Evolutionary conservation across 2,797 vertebrate species (phyloP), one percentile per base, ranked within the genome.

Genomic region (Fratercula arctica): DNA sequence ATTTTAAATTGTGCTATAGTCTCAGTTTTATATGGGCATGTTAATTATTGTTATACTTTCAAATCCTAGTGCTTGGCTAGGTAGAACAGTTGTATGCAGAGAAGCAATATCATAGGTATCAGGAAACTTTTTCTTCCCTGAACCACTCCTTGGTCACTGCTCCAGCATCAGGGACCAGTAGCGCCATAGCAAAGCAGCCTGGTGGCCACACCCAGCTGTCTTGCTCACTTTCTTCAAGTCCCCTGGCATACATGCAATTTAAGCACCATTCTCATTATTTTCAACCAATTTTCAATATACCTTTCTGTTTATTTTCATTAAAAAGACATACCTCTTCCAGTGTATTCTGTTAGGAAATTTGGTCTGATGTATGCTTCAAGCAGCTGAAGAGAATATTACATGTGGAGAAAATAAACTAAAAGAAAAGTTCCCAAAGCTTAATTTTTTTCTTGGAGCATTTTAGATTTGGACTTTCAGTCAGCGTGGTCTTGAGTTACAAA

Each of bases 41-140:
- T 11, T 66, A 68, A 51, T 56, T 60, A 67, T 33, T 70, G 6
- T 48, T 64, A 11, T 24, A 57, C 21, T 70, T 43, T 11, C 77
- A 78, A 81, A 26, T 78, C 1, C 0, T 64, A 15, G 21, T 86
- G 56, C 29, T 74, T 81, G 39, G 23, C 24, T 60, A 28, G 13
- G 26, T 75, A 61, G 69, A 74, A 75, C 5, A 70, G 6, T 48
- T 50, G 7, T 60, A 20, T 29, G 16, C 29, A 77, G 41, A 78
- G 53, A 46, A 51, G 48, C 11, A 51, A n/a, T 35, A n/a, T 19
- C 0, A 0, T 13, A 16, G n/a, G 12, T 56, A 26, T 35, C 15
- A 59, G 39, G 39, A 66, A 95, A 43, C 1, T 25, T 26, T 60
- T 70, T 82, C 12, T 35, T 46, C 53, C 4, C 33, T 48, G 39